Evolutionary conservation across 2,888 invertebrate species (phyloP).

Genomic region (Drosophila putrida): DNA sequence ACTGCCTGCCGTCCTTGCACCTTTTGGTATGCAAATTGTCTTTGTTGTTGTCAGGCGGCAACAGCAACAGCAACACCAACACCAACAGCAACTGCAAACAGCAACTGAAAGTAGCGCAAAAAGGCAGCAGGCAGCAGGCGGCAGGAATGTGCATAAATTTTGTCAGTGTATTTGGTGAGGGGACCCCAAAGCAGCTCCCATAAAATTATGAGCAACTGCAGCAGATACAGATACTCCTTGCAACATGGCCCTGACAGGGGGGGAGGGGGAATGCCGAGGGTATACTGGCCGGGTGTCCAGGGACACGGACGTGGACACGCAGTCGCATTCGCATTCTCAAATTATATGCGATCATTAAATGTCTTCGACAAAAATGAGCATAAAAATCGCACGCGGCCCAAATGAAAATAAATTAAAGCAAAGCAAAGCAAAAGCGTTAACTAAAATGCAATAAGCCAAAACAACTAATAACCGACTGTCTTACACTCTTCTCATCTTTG

Average conservation of each 20-base stretch:
- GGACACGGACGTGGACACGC: constrained; percentile 34
- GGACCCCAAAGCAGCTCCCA: constrained; percentile 68
- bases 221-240: constrained; percentile 18
- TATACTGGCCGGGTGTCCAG: constrained; percentile 9
- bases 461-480: constrained; percentile 9
- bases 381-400: constrained; percentile 79
- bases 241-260: constrained; percentile 7
- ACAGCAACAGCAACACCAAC: constrained; percentile 15
- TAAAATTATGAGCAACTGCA: constrained; percentile 82
- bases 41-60: constrained; percentile 44
- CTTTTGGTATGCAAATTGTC: constrained; percentile 73
- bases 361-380: constrained; percentile 81
- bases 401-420: constrained; percentile 78
- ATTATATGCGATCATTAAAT: constrained; percentile 83
- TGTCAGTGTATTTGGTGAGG: constrained; percentile 61
- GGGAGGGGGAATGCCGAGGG: background rate
- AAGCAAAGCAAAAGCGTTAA: constrained; percentile 61
- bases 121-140: constrained; percentile 32
- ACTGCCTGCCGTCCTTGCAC: constrained; percentile 57
- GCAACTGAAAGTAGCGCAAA: constrained; percentile 12
- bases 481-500: constrained; percentile 16
- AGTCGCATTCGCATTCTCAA: constrained; percentile 71
- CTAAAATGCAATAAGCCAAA: constrained; percentile 31
- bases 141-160: constrained; percentile 83
- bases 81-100: constrained; percentile 2